These are phyloP conservation scores for Micoletzkya japonica DNA, from an alignment of 2,888 invertebrate species.

Conservation along the genomic window DNA sequence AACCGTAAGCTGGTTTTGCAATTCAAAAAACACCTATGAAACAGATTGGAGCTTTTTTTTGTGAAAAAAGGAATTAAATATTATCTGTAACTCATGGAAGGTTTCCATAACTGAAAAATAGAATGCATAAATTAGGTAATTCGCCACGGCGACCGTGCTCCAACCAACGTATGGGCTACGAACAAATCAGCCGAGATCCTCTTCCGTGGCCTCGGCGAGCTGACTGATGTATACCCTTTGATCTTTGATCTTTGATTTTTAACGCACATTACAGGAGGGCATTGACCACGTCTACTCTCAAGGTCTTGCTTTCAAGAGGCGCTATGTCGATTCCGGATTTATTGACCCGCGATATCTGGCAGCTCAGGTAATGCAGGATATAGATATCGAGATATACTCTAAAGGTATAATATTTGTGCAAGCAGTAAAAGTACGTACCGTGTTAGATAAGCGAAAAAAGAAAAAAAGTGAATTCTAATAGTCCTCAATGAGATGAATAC, in stretches of 20 bases:
- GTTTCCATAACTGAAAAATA: too few relatives aligned
- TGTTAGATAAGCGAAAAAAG: too few relatives aligned
- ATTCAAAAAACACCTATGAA: too few relatives aligned
- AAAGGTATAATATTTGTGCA: neutral
- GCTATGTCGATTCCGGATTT: conserved; percentile 20
- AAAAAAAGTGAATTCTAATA: too few relatives aligned
- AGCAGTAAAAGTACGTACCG: too few relatives aligned
- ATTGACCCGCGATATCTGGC: conserved; percentile 7
- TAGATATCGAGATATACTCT: neutral
- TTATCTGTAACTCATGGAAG: too few relatives aligned
- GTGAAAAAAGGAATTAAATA: too few relatives aligned
- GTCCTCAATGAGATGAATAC: too few relatives aligned
- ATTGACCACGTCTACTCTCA: conserved; percentile 21
- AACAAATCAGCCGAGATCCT: neutral
- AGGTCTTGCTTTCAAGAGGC: neutral
- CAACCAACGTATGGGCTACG: neutral
- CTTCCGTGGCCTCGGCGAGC: conserved; percentile 15
- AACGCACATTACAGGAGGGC: conserved; percentile 16
- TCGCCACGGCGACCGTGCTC: conserved; percentile 10
- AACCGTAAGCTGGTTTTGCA: too few relatives aligned
- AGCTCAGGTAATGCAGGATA: neutral
- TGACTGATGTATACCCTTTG: conserved; percentile 22
- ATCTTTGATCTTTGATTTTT: too few relatives aligned
- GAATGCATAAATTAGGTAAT: too few relatives aligned
- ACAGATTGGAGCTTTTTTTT: too few relatives aligned